A percentile compares a stretch with the other conserved stretches of the same genome.
Evolutionary conservation across 2,888 invertebrate genomes (phyloP).

Genomic region (Pollenia amentaria): DNA sequence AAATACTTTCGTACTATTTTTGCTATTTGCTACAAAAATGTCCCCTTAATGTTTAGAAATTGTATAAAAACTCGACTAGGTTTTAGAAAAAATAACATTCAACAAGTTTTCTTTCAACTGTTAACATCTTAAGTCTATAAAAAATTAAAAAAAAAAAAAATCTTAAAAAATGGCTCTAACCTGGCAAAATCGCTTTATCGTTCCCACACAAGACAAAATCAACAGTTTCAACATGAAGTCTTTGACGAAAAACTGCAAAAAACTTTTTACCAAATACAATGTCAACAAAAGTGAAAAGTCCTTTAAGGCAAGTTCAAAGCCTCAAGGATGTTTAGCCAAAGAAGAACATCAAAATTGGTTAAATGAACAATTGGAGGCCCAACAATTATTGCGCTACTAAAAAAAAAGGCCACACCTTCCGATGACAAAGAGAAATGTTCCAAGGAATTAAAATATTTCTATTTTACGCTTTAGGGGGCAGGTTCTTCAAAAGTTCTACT

Average conservation of each 20-base stretch:
- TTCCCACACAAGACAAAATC: constrained; percentile 17
- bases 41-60: not conserved
- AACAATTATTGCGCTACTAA: constrained; percentile 32
- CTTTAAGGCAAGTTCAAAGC: not conserved
- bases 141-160: not conserved
- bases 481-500: constrained; percentile 24
- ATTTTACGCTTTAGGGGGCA: constrained; percentile 46
- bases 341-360: constrained; percentile 79
- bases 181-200: not conserved
- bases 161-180: constrained; percentile 44
- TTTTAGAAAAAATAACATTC: constrained; percentile 75
- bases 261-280: constrained; percentile 76
- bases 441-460: constrained; percentile 33
- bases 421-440: constrained; percentile 4
- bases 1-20: no score
- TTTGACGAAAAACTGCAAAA: constrained; percentile 75
- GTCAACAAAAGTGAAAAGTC: constrained; percentile 19
- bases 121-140: constrained; percentile 67
- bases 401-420: not conserved
- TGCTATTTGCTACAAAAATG: no score
- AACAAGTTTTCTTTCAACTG: constrained; percentile 18
- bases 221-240: constrained; percentile 69
- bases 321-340: constrained; percentile 69
- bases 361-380: constrained; percentile 77
- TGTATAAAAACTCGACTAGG: constrained; percentile 58